Conservation (phyloP, 2,797 vertebrate species). For the Erethizon dorsatum region DNA sequence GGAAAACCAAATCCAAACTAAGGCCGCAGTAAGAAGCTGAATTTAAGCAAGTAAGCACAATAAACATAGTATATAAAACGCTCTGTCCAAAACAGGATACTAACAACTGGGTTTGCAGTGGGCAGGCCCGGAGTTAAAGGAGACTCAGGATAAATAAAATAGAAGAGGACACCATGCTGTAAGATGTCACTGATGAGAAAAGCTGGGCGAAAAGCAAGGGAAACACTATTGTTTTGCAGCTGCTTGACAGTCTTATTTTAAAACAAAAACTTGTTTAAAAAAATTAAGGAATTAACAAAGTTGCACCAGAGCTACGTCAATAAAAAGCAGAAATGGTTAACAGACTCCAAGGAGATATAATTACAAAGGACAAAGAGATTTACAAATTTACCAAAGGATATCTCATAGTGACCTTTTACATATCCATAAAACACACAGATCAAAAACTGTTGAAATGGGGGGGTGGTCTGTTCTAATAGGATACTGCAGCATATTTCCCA, state of each 20-base stretch:
- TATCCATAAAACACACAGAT: background rate
- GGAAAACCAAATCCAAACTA: slow-evolving; percentile 23
- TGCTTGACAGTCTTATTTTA: background rate
- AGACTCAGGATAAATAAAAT: background rate
- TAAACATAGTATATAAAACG: background rate
- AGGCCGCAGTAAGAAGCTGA: background rate
- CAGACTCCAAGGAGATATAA: background rate
- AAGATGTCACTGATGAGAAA: background rate
- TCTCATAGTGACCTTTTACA: background rate
- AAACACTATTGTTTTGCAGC: background rate
- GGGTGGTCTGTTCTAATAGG: background rate
- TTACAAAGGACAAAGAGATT: background rate
- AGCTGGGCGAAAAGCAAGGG: fast-evolving
- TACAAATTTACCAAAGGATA: slow-evolving; percentile 33
- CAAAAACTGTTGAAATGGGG: background rate
- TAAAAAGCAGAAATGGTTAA: slow-evolving; percentile 60
- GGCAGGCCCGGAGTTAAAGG: background rate
- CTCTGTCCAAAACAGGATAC: background rate
- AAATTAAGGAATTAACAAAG: slow-evolving; percentile 46
- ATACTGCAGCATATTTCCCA: background rate
- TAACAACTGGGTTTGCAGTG: background rate
- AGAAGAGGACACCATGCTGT: background rate
- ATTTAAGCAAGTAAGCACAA: background rate
- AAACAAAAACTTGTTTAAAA: background rate
- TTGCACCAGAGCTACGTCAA: background rate